phyloP scores from a whole-genome alignment of 2,113 vertebrate species.

The Lanius ludovicianus region DNA sequence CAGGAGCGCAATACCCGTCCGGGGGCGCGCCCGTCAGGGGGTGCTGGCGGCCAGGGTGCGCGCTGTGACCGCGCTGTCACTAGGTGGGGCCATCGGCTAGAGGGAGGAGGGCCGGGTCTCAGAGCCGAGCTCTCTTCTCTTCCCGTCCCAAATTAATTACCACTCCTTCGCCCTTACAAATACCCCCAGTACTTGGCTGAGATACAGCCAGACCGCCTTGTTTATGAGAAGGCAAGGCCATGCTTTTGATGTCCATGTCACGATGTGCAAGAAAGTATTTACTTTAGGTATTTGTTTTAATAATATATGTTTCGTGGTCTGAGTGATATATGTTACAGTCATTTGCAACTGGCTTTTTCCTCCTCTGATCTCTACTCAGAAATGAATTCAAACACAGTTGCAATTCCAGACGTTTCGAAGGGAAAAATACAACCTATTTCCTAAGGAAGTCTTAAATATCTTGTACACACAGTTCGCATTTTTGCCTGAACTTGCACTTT shows the following conservation, averaged over 20 bases:
- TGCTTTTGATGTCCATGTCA: background rate
- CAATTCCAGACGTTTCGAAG: background rate
- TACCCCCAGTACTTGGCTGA: accelerated
- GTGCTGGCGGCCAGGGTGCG: accelerated
- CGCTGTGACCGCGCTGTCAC: background rate
- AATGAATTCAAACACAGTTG: background rate
- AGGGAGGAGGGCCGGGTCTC: accelerated
- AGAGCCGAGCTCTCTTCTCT: accelerated
- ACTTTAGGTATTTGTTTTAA: background rate
- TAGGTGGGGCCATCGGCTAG: background rate
- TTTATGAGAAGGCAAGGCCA: background rate
- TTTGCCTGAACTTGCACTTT: background rate
- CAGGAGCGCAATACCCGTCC: accelerated
- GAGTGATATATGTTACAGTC: background rate
- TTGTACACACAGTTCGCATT: background rate
- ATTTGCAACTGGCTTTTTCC: background rate
- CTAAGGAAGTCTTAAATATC: background rate
- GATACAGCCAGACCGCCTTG: background rate
- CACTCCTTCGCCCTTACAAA: accelerated
- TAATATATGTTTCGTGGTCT: background rate
- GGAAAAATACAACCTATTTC: background rate
- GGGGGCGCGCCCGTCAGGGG: accelerated
- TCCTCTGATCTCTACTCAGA: background rate
- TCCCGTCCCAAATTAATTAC: accelerated
- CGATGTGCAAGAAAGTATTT: background rate